Evolutionary conservation across 2,113 vertebrate genomes (phyloP).

Genomic region (Pyrgilauda ruficollis): DNA sequence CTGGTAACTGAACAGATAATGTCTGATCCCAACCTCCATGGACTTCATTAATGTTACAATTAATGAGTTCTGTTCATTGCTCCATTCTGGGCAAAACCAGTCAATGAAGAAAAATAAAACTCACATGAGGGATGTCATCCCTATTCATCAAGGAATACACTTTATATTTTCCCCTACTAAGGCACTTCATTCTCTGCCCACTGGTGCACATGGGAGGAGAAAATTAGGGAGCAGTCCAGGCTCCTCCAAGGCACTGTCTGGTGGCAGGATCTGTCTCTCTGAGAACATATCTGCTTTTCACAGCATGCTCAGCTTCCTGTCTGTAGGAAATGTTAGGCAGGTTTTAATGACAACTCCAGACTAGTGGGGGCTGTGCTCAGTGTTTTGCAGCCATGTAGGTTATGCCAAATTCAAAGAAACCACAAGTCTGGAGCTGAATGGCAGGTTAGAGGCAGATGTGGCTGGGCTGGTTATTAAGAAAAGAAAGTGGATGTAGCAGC

Average conservation of each 20-base stretch:
- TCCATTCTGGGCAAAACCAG: background rate
- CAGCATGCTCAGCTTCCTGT: background rate
- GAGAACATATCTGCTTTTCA: background rate
- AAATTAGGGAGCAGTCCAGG: background rate
- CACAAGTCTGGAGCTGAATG: background rate
- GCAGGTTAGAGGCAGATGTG: background rate
- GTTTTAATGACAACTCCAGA: constrained; percentile 46
- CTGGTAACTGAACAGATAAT: background rate
- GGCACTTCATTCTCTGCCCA: background rate
- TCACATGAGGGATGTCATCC: background rate
- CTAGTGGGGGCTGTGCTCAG: background rate
- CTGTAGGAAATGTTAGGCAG: background rate
- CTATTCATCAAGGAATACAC: background rate
- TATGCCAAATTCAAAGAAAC: background rate
- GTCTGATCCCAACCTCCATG: background rate
- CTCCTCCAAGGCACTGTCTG: background rate
- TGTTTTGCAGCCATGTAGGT: background rate
- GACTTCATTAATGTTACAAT: background rate
- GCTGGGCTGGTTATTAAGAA: background rate
- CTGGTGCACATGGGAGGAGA: background rate
- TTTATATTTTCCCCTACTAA: background rate
- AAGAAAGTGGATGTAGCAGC: constrained; percentile 1
- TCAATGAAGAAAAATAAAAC: background rate
- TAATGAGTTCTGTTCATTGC: background rate
- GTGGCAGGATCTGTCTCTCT: background rate